These are phyloP conservation scores for Saiga tatarica DNA, from an alignment of 2,113 vertebrate genomes.

Conservation along the genomic window DNA sequence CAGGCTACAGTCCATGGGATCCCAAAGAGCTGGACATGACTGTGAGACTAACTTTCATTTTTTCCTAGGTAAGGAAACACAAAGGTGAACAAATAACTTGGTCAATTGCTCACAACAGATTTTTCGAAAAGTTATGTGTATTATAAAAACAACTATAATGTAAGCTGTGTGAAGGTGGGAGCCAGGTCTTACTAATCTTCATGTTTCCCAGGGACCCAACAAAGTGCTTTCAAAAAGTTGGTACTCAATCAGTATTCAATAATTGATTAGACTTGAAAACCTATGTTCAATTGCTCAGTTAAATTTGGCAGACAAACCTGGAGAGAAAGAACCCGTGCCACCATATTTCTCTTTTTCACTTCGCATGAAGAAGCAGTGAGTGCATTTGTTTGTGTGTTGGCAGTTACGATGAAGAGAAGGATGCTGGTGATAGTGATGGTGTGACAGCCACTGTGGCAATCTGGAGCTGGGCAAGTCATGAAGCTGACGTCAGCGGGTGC, in stretches of 20 bases:
- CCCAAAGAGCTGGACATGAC: not conserved
- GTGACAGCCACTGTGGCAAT: not conserved
- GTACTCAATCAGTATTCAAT: not conserved
- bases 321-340: not conserved
- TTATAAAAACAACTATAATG: not conserved
- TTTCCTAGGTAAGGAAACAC: not conserved
- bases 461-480: not conserved
- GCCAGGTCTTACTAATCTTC: not conserved
- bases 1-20: not conserved
- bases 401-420: not conserved
- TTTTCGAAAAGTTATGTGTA: not conserved
- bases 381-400: not conserved
- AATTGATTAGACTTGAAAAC: not conserved
- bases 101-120: not conserved
- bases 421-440: not conserved
- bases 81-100: not conserved
- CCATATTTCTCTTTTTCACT: not conserved
- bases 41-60: not conserved
- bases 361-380: not conserved
- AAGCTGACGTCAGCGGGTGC: not conserved
- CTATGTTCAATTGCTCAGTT: not conserved
- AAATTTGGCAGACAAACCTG: not conserved
- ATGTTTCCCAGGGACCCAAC: not conserved
- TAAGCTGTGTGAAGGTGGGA: not conserved
- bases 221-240: not conserved